Percentiles rank a stretch among this genome's conserved stretches.
Evolutionary conservation across 2,888 invertebrate genomes (phyloP).

Genomic region (Xiphydria camelus): DNA sequence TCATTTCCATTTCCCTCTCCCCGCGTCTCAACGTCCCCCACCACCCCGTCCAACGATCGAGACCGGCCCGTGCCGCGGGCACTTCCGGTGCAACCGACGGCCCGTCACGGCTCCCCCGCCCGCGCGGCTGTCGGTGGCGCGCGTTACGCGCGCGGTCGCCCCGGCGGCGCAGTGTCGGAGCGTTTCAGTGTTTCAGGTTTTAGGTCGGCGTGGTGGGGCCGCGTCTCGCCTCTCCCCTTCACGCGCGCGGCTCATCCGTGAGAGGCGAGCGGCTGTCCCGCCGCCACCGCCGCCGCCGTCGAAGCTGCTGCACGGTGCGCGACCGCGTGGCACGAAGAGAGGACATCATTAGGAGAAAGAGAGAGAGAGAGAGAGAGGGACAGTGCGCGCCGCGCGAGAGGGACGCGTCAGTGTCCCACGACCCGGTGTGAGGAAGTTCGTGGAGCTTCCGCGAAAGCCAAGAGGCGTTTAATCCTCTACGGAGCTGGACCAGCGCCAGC

Average conservation of each 20-base stretch:
- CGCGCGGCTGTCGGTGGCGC: too few species aligned
- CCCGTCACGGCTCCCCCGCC: too few species aligned
- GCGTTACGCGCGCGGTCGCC: slow-evolving; percentile 13
- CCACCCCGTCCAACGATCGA: too few species aligned
- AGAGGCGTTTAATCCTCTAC: slow-evolving; percentile 52
- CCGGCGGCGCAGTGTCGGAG: slow-evolving; percentile 36
- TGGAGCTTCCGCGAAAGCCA: slow-evolving; percentile 26
- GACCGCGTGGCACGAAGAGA: neutral
- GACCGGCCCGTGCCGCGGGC: too few species aligned
- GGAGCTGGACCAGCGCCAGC: slow-evolving; percentile 51
- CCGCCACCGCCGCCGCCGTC: too few species aligned
- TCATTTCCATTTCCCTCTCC: too few species aligned
- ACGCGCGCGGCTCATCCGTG: neutral
- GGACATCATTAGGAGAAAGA: neutral
- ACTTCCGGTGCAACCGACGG: too few species aligned
- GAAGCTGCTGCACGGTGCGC: neutral
- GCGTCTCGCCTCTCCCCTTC: neutral
- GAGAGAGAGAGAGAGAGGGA: slow-evolving; percentile 1
- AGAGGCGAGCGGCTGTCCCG: too few species aligned
- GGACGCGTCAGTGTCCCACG: slow-evolving; percentile 3
- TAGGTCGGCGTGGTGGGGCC: slow-evolving; percentile 14
- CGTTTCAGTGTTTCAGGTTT: slow-evolving; percentile 39
- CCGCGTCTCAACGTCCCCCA: too few species aligned
- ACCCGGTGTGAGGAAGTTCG: slow-evolving; percentile 7
- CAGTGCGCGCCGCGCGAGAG: neutral